Evolutionary conservation across 92 coral and sea anemone genomes (phyloP), one percentile per base, ranked within the genome.

Genomic region (Muricea muricata): DNA sequence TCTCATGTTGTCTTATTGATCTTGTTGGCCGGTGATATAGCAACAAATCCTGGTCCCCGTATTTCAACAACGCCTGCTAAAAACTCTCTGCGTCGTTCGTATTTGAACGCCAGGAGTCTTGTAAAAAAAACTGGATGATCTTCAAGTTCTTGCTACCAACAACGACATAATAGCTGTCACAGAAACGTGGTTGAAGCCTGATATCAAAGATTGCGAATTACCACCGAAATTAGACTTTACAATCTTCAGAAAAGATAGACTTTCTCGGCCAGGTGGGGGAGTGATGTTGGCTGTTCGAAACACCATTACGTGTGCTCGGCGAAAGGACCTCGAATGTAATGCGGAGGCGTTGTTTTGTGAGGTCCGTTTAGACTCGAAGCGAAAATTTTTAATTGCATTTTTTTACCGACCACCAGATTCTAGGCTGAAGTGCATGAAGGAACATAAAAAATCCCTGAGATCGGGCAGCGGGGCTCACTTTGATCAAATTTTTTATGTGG

Each of bases 231-330:
- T 61, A 24, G 81, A 85, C 61, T 91, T 84, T 55, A 85, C 88
- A 66, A 91, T 89, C 42, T 75, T 88, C 57, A 91, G 92, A 70
- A 48, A 88, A 71, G 94, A 85, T 75, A 73, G 94, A 69, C n/a
- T 8, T 25, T 47, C 26, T 47, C 83, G 54, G 79, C 60, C 35
- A 14, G 88, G 84, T 24, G 77, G 78, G 10, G 95, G 95, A 39
- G 72, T 65, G 2, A 65, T 65, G 72, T 80, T 89, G 34, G 94
- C 94, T 45, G 87, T 91, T 46, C 83, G 72, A 45, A 79, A 77
- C 71, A 83, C 72, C 60, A 77, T 92, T 50, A 76, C 61, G 57
- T 80, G 65, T 60, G 50, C 34, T 58, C 57, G 83, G 29, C 73
- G 54, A 81, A 52, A 46, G 4, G 60, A 52, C 60, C 56, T 52